These are phyloP conservation scores for Rutpela maculata DNA, from an alignment of 2,888 invertebrate genomes.

Conservation along the genomic window DNA sequence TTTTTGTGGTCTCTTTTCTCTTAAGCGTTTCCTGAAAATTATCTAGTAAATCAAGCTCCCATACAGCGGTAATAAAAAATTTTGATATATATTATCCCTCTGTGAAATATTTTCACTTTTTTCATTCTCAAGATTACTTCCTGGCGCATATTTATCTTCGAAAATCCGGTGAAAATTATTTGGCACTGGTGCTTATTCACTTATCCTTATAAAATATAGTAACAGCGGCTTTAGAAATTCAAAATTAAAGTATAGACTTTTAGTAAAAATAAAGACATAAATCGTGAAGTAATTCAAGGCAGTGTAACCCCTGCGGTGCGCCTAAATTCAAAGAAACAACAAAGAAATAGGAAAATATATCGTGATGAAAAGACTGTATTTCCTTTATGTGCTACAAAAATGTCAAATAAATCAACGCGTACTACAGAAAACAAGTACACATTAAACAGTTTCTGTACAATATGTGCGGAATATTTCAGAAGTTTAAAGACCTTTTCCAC, in stretches of 20 bases:
- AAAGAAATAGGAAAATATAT: slow-evolving; percentile 67
- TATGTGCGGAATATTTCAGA: slow-evolving; percentile 22
- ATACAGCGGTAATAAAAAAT: slow-evolving; percentile 2
- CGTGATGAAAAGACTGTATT: slow-evolving; percentile 58
- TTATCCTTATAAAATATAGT: slow-evolving; percentile 29
- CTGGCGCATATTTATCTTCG: slow-evolving; percentile 25
- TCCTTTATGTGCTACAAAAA: slow-evolving; percentile 37
- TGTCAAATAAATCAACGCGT: slow-evolving; percentile 48
- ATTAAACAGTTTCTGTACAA: slow-evolving; percentile 48
- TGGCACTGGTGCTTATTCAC: slow-evolving; percentile 26
- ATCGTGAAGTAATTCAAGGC: slow-evolving; percentile 64
- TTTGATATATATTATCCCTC: slow-evolving; percentile 23
- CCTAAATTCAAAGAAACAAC: slow-evolving; percentile 64
- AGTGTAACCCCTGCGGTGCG: slow-evolving; percentile 61
- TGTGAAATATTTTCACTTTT: slow-evolving; percentile 19
- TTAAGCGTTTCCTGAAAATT: slow-evolving; percentile 8
- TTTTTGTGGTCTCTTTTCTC: neutral
- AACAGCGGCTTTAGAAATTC: slow-evolving; percentile 44
- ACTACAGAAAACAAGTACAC: slow-evolving; percentile 44
- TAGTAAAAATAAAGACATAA: slow-evolving; percentile 67
- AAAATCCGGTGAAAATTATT: slow-evolving; percentile 31
- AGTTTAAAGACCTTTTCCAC: slow-evolving; percentile 8
- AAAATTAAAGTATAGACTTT: slow-evolving; percentile 57
- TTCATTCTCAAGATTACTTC: slow-evolving; percentile 22
- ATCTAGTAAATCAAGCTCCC: slow-evolving; percentile 19